Evolutionary conservation across 1,140 invertebrate genomes (phyloP).

Genomic region (Polypedilum vanderplanki): DNA sequence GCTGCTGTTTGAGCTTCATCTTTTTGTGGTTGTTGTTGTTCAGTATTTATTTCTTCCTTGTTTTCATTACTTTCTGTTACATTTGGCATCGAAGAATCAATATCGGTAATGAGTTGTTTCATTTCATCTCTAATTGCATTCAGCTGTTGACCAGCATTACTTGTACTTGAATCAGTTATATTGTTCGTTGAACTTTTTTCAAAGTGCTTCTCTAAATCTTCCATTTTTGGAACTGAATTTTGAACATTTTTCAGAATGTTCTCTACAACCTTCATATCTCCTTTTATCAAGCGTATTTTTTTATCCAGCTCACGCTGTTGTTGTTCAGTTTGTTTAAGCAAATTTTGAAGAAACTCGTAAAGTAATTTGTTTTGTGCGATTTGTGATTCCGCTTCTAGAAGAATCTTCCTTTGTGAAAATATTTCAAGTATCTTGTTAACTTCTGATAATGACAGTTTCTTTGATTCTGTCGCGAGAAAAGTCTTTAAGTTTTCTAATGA

Average conservation of each 20-base stretch:
- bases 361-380: conserved; percentile 71
- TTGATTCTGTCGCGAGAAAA: conserved; percentile 59
- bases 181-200: neutral
- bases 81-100: conserved; percentile 11
- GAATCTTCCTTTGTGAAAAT: conserved; percentile 66
- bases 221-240: conserved; percentile 22
- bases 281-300: conserved; percentile 70
- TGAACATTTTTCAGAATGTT: conserved; percentile 62
- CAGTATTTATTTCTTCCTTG: too few species aligned
- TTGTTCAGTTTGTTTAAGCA: conserved; percentile 67
- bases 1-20: neutral
- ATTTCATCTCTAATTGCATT: conserved; percentile 12
- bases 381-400: conserved; percentile 71
- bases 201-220: conserved; percentile 22
- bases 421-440: conserved; percentile 77
- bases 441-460: conserved; percentile 67
- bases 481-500: conserved; percentile 52
- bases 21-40: too few species aligned
- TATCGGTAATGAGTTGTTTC: neutral
- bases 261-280: conserved; percentile 73
- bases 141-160: neutral
- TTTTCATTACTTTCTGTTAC: too few species aligned
- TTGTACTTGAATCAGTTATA: neutral
- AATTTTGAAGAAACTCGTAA: conserved; percentile 75
- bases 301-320: conserved; percentile 58